Conservation (phyloP, 1,140 invertebrate species). For the Brachionus sp. region DNA sequence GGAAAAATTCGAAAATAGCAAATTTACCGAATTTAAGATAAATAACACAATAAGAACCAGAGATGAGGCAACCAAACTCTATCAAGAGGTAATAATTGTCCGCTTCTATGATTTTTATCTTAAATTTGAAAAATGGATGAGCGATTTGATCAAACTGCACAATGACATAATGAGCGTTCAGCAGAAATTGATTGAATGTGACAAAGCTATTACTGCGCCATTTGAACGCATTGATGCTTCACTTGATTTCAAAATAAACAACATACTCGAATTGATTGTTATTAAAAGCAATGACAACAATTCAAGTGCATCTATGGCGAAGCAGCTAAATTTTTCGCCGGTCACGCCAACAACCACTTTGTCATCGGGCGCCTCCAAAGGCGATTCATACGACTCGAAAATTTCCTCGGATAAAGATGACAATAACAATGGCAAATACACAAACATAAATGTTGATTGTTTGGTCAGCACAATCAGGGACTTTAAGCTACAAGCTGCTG, state of each 20-base stretch:
- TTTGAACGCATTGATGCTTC: slow-evolving; percentile 13
- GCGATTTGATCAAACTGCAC: slow-evolving; percentile 40
- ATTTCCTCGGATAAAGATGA: not conserved
- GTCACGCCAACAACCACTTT: not conserved
- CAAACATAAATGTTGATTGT: not conserved
- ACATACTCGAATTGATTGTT: not conserved
- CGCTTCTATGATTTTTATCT: slow-evolving; percentile 43
- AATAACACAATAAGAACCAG: slow-evolving; percentile 27
- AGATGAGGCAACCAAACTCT: slow-evolving; percentile 41
- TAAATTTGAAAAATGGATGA: slow-evolving; percentile 46
- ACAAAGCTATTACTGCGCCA: slow-evolving; percentile 34
- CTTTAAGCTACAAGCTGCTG: not conserved
- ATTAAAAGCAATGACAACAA: not conserved
- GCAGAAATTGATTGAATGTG: slow-evolving; percentile 30
- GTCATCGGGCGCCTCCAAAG: not conserved
- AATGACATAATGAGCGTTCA: slow-evolving; percentile 44
- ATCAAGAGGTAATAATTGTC: slow-evolving; percentile 36
- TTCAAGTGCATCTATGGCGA: not conserved
- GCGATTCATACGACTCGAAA: not conserved
- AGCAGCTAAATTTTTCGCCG: not conserved
- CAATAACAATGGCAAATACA: not conserved
- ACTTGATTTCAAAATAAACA: not conserved
- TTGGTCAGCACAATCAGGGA: not conserved
- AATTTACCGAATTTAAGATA: slow-evolving; percentile 44
- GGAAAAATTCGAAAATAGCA: slow-evolving; percentile 40